Evolutionary conservation across 2,797 vertebrate genomes (phyloP).

Genomic region (Australoheros facetus): DNA sequence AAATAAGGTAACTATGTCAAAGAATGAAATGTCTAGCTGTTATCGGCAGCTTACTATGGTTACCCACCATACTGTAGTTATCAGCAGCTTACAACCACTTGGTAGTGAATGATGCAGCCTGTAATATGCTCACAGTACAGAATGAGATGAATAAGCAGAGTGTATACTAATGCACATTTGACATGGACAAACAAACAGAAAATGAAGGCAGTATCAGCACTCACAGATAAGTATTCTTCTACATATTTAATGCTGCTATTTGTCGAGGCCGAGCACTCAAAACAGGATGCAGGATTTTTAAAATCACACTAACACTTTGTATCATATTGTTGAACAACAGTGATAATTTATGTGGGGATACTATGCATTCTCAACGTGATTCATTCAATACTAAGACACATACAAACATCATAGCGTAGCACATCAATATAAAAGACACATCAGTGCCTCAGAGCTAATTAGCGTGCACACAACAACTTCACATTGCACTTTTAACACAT

Average conservation of each 20-base stretch:
- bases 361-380: not conserved
- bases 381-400: not conserved
- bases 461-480: not conserved
- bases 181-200: not conserved
- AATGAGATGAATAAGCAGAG: rapidly evolving
- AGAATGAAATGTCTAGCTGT: not conserved
- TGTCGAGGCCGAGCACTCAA: not conserved
- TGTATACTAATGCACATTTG: not conserved
- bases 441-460: not conserved
- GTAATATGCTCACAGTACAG: not conserved
- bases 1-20: not conserved
- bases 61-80: too few species aligned
- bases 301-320: not conserved
- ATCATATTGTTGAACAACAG: not conserved
- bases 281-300: not conserved
- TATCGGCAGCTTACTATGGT: not conserved
- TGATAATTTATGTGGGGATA: not conserved
- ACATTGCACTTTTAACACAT: not conserved
- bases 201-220: not conserved
- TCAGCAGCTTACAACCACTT: not conserved
- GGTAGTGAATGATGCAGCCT: not conserved
- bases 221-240: not conserved
- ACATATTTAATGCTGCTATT: not conserved
- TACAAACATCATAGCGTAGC: not conserved
- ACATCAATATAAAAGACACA: not conserved